Percentiles rank a stretch among this genome's conserved stretches.
phyloP scores from a whole-genome alignment of 2,113 vertebrate species.

The Fregetta grallaria region DNA sequence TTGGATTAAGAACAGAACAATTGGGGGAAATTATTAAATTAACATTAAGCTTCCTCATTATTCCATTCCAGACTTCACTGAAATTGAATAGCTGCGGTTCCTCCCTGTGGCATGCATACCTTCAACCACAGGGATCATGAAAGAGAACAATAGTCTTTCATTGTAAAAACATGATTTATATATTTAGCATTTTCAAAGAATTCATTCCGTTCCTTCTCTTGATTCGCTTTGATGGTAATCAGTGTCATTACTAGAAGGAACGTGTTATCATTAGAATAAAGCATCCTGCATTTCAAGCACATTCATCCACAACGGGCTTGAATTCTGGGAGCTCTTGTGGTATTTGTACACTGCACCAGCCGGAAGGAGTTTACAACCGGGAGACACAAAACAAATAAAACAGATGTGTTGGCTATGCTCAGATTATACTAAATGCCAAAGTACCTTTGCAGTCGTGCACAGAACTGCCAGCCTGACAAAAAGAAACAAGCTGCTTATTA shows the following conservation, averaged over 20 bases:
- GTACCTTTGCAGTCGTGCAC: constrained; percentile 8
- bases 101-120: constrained; percentile 22
- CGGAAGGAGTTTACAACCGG: neutral
- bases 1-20: constrained; percentile 53
- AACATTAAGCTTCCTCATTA: constrained; percentile 44
- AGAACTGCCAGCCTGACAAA: neutral
- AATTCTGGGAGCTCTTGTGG: neutral
- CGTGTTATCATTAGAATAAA: neutral
- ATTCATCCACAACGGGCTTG: neutral
- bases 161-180: constrained; percentile 22
- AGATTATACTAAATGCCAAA: neutral
- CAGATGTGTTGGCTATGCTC: neutral
- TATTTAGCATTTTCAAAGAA: constrained; percentile 15
- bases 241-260: neutral
- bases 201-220: neutral
- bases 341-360: neutral
- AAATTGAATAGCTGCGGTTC: constrained; percentile 18
- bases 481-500: neutral
- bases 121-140: constrained; percentile 24
- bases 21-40: constrained; percentile 55
- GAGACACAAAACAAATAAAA: neutral
- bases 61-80: constrained; percentile 20
- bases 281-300: neutral
- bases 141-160: constrained; percentile 37
- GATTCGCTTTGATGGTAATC: neutral